Evolutionary conservation across 92 coral and sea anemone species (phyloP).

Genomic region (Siderastrea radians): DNA sequence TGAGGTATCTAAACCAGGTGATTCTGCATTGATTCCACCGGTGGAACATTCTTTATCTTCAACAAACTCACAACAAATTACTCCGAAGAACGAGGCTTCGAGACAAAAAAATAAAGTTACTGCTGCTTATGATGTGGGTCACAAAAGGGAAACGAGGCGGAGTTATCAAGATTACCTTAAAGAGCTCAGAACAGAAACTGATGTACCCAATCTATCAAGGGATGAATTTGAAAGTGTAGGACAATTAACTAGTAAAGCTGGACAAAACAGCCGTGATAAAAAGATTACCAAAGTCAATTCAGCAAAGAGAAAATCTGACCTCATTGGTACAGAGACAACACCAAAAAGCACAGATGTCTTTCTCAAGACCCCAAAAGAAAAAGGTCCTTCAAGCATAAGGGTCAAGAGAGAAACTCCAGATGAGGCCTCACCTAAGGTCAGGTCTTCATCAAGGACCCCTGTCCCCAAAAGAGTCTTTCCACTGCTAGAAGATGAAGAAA

Average conservation of each 20-base stretch:
- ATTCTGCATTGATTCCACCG: neutral
- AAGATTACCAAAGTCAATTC: neutral
- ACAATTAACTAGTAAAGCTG: neutral
- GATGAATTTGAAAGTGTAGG: neutral
- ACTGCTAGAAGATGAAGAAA: constrained; percentile 61
- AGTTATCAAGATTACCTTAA: constrained; percentile 82
- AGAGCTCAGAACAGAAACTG: constrained; percentile 47
- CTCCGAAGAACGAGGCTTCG: constrained; percentile 14
- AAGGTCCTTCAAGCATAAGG: constrained; percentile 3
- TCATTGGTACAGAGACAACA: neutral
- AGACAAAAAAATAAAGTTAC: constrained; percentile 5
- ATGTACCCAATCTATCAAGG: neutral
- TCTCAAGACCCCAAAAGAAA: constrained; percentile 11
- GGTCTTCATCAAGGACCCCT: constrained; percentile 88
- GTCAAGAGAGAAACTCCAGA: constrained; percentile 28
- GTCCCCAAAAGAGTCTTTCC: constrained; percentile 87
- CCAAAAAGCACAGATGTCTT: neutral
- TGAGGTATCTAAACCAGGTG: constrained; percentile 17
- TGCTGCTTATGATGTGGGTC: constrained; percentile 40
- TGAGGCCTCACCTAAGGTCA: constrained; percentile 69
- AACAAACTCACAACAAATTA: neutral
- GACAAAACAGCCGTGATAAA: neutral
- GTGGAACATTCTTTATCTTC: neutral
- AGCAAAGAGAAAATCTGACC: constrained; percentile 18
- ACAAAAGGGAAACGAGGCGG: constrained; percentile 82